A percentile compares a stretch with the other conserved stretches of the same genome.
Conservation (phyloP, 2,888 invertebrate genomes). For the Cataglyphis altisquamis region DNA sequence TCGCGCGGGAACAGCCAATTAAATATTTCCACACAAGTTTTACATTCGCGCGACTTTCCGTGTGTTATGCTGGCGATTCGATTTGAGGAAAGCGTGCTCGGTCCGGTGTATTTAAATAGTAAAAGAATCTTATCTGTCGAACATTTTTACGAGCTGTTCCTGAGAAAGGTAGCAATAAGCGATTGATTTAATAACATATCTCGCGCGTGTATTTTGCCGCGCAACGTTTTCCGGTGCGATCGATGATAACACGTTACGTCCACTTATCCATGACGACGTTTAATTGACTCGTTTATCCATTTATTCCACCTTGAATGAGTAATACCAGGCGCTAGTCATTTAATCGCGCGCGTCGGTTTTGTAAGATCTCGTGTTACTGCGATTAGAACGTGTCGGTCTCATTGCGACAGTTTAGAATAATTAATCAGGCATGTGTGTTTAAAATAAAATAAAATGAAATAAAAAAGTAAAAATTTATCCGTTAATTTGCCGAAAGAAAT, state of each 20-base stretch:
- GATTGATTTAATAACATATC: conserved; percentile 45
- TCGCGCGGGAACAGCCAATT: conserved; percentile 12
- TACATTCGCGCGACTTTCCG: conserved; percentile 7
- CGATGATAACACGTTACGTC: conserved; percentile 40
- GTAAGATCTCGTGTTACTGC: background rate
- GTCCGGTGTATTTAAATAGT: conserved; percentile 22
- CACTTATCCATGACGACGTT: conserved; percentile 22
- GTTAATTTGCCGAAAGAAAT: background rate
- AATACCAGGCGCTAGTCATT: conserved; percentile 40
- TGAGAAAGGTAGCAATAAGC: conserved; percentile 46
- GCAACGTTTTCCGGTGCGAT: conserved; percentile 31
- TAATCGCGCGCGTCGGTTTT: conserved; percentile 24
- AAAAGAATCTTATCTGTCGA: conserved; percentile 20
- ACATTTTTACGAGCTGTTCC: conserved; percentile 25
- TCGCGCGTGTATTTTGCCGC: background rate
- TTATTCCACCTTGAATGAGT: conserved; percentile 41
- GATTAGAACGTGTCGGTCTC: conserved; percentile 16
- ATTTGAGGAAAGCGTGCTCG: background rate
- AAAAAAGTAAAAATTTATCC: background rate
- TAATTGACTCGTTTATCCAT: conserved; percentile 54
- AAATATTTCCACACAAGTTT: conserved; percentile 24
- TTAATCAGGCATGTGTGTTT: background rate
- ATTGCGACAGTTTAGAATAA: conserved; percentile 1
- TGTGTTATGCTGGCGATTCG: conserved; percentile 17
- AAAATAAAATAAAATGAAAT: background rate